A percentile compares a stretch with the other conserved stretches of the same genome.
Evolutionary conservation across 2,113 vertebrate species (phyloP).

Genomic region (Caracal caracal): DNA sequence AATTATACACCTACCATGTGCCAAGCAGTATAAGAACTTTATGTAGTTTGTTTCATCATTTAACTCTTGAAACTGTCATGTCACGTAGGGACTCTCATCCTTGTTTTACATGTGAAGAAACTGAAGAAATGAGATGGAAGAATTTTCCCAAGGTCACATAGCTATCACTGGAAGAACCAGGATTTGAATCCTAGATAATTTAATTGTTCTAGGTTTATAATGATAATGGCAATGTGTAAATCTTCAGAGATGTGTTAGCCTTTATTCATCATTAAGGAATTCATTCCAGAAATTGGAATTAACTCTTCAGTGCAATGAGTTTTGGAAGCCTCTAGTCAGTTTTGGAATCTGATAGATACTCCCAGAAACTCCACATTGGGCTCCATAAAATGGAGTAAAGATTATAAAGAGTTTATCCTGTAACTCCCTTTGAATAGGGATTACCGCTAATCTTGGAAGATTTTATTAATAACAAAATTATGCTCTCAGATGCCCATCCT

Average conservation of each 20-base stretch:
- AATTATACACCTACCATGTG: background rate
- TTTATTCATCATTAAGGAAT: background rate
- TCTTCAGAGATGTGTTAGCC: background rate
- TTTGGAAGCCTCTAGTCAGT: background rate
- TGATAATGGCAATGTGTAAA: background rate
- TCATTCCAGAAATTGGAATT: constrained; percentile 28
- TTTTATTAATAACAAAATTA: constrained; percentile 28
- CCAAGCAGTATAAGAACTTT: background rate
- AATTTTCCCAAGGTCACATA: background rate
- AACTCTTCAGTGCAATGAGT: background rate
- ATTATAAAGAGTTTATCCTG: background rate
- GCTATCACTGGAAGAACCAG: background rate
- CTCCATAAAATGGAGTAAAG: background rate
- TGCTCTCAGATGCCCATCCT: background rate
- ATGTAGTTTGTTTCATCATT: background rate
- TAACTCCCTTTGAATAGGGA: background rate
- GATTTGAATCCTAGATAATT: background rate
- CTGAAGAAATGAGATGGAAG: background rate
- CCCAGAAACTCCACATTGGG: background rate
- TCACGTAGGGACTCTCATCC: background rate
- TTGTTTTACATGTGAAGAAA: constrained; percentile 3
- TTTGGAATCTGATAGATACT: constrained; percentile 3
- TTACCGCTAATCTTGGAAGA: background rate
- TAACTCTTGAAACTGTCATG: background rate
- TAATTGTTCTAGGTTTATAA: constrained; percentile 13